Conservation (phyloP, 2,888 invertebrate species). For the Xanthostigma xanthostigma region DNA sequence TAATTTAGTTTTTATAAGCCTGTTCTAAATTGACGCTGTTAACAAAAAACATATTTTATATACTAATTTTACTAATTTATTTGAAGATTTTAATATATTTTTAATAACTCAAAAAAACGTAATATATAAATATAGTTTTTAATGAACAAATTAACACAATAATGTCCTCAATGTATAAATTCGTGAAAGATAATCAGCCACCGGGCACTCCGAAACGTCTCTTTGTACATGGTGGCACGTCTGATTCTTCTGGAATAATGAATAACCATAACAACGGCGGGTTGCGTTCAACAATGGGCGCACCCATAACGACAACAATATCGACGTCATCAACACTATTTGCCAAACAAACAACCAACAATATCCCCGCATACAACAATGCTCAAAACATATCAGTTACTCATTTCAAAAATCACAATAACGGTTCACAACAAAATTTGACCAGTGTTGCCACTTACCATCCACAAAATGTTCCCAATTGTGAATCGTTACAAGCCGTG, state of each 20-base stretch:
- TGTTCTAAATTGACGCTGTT: no score
- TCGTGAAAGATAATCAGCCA: conserved; percentile 47
- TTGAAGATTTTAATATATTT: no score
- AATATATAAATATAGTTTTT: background rate
- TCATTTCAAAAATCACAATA: no score
- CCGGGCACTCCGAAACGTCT: conserved; percentile 42
- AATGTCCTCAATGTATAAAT: conserved; percentile 61
- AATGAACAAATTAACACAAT: conserved; percentile 14
- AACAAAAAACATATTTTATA: no score
- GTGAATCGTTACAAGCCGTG: conserved; percentile 55
- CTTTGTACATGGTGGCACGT: conserved; percentile 56
- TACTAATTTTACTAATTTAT: no score
- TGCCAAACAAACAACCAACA: no score
- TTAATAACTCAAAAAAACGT: conserved; percentile 2
- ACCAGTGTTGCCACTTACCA: no score
- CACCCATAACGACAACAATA: conserved; percentile 39
- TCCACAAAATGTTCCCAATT: conserved; percentile 13
- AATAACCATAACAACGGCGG: conserved; percentile 5
- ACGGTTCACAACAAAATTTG: no score
- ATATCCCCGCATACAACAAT: no score
- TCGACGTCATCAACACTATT: conserved; percentile 13
- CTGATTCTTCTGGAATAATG: conserved; percentile 17
- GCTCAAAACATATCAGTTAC: no score
- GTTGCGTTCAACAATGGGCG: conserved; percentile 33
- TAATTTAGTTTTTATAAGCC: no score